phyloP scores from a whole-genome alignment of 2,113 vertebrate species.

The Psephotus haematonotus region DNA sequence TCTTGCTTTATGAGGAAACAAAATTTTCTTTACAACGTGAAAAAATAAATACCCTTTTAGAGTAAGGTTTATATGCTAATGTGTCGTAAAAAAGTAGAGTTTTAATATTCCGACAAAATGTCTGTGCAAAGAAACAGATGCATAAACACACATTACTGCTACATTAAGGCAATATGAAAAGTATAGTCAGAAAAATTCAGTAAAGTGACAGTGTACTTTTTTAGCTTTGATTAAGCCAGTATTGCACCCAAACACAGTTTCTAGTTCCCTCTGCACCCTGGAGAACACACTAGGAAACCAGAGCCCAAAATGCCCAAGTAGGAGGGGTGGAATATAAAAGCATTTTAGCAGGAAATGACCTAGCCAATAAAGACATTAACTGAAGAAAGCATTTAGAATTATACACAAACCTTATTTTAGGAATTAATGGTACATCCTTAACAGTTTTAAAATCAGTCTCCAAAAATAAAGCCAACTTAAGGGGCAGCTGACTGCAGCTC shows the following conservation, averaged over 20 bases:
- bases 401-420: not conserved
- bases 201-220: constrained; percentile 95
- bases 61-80: constrained; percentile 85
- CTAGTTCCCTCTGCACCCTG: constrained; percentile 78
- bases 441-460: constrained; percentile 15
- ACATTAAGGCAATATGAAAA: constrained; percentile 96
- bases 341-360: constrained; percentile 59
- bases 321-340: constrained; percentile 40
- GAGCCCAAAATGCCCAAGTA: constrained; percentile 72
- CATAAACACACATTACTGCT: constrained; percentile 90
- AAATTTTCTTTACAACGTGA: constrained; percentile 88
- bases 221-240: constrained; percentile 86
- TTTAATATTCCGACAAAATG: constrained; percentile 84
- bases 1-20: constrained; percentile 95
- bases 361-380: constrained; percentile 49
- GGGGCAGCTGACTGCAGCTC: not conserved
- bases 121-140: constrained; percentile 94
- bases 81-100: constrained; percentile 88
- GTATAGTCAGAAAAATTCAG: constrained; percentile 83
- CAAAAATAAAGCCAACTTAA: not conserved
- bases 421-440: constrained; percentile 34
- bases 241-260: constrained; percentile 88
- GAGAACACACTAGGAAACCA: constrained; percentile 75
- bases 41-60: constrained; percentile 90
- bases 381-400: constrained; percentile 20